phyloP scores from a whole-genome alignment of 2,797 vertebrate species.

The Enteromius afrohamiltoni region DNA sequence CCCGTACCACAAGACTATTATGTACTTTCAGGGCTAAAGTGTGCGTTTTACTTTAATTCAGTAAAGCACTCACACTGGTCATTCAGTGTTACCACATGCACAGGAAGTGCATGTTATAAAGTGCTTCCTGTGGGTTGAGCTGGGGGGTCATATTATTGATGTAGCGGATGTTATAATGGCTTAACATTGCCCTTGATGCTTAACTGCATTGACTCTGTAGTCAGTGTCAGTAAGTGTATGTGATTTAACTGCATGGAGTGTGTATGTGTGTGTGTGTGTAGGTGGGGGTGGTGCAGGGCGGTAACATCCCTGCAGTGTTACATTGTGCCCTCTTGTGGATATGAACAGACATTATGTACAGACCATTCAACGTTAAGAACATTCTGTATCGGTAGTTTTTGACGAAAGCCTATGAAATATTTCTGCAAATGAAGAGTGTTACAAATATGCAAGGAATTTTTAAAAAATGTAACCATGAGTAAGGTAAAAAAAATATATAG shows the following conservation, averaged over 20 bases:
- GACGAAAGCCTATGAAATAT: background rate
- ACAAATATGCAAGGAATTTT: background rate
- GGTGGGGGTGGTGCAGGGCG: slow-evolving; percentile 30
- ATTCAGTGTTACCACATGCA: slow-evolving; percentile 12
- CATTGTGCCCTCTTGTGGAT: slow-evolving; percentile 72
- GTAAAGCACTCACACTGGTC: slow-evolving; percentile 21
- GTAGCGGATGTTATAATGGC: slow-evolving; percentile 30
- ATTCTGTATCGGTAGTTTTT: background rate
- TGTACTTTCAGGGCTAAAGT: background rate
- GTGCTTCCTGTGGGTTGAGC: slow-evolving; percentile 36
- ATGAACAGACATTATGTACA: background rate
- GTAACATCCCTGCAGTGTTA: slow-evolving; percentile 54
- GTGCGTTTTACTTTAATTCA: slow-evolving; percentile 22
- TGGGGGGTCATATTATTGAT: slow-evolving; percentile 32
- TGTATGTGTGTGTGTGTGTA: background rate
- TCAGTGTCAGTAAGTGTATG: slow-evolving; percentile 26
- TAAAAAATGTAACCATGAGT: background rate
- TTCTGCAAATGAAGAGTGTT: background rate
- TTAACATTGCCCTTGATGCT: slow-evolving; percentile 39
- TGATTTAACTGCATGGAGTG: slow-evolving; percentile 23
- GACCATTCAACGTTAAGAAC: background rate
- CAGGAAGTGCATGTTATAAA: slow-evolving; percentile 42
- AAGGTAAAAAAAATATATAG: background rate
- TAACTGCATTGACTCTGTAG: slow-evolving; percentile 22
- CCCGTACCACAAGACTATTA: background rate